Base-by-base conservation (phyloP, 2,113 vertebrate species). In the Talpa occidentalis region DNA sequence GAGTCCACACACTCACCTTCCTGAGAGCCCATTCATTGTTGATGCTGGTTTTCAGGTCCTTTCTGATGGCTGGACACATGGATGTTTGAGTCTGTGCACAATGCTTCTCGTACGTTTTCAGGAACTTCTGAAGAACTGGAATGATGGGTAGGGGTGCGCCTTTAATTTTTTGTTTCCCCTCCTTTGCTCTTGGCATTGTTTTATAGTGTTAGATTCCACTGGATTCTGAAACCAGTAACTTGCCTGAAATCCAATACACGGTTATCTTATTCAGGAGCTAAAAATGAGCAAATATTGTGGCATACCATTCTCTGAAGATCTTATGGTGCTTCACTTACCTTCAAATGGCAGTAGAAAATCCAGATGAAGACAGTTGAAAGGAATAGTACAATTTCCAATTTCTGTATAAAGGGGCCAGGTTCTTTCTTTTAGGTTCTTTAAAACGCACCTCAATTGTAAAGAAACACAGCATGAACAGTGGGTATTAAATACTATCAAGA, bases 31-130 rank as follows among this genome's bases (percentile, higher is more conserved):
- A 83, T 17, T 84, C 90, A 1, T 67, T 44, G 19, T 60, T 24
- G 3, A 96, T 91, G 80, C 95, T 92, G 76, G 44, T 52, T 70
- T 81, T 91, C 59, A 97, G 83, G 87, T 93, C 96, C 72, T 67
- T 93, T 28, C 10, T 66, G 87, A 96, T 52, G 86, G 83, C 26
- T 6, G 94, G 92, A 62, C 95, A 95, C 76, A 84, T 2, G 4
- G 90, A 32, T 0, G 83, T 96, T 90, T 60, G 59, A 30, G 92
- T 89, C 74, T 80, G 83, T 1, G 28, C 47, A 11, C 95, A 94
- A 0, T 47, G 35, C 80, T 90, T 93, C 88, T 96, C 92, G 0
- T 94, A 95, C 0, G 95, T 95, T 70, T 64, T 94, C 76, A 96
- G 90, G 47, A 96, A 95, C 79, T 93, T 95, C 10, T 77, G 92